phyloP scores from a whole-genome alignment of 2,797 vertebrate genomes.

The Garrulus glandarius region DNA sequence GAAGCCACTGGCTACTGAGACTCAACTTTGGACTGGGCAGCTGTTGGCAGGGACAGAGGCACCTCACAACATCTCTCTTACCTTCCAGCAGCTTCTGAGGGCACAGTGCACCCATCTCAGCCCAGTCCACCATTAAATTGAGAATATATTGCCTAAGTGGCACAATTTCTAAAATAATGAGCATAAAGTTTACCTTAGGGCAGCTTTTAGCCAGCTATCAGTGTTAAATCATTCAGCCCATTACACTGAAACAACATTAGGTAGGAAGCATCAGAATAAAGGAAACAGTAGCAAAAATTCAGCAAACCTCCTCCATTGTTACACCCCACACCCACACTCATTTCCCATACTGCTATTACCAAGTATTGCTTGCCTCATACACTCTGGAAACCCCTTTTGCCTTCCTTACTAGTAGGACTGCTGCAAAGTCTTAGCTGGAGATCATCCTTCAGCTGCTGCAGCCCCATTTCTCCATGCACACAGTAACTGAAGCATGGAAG shows the following conservation, averaged over 20 bases:
- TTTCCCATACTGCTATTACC: neutral
- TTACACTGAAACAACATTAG: neutral
- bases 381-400: neutral
- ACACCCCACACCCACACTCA: neutral
- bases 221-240: neutral
- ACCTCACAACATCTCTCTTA: neutral
- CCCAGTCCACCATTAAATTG: fast-evolving
- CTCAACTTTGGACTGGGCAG: fast-evolving
- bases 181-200: neutral
- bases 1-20: too few relatives aligned
- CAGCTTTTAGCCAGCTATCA: neutral
- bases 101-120: fast-evolving
- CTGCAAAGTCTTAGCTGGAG: neutral
- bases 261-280: neutral
- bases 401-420: neutral
- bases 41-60: neutral
- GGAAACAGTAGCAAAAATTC: neutral
- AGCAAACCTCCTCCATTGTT: neutral
- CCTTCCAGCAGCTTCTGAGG: neutral
- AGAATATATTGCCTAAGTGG: neutral
- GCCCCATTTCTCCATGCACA: fast-evolving
- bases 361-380: neutral
- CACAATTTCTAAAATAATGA: neutral
- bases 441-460: neutral
- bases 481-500: neutral